Evolutionary conservation across 2,888 invertebrate genomes (phyloP), one percentile per base, ranked within the genome.

Genomic region (Taphrorychus bicolor): DNA sequence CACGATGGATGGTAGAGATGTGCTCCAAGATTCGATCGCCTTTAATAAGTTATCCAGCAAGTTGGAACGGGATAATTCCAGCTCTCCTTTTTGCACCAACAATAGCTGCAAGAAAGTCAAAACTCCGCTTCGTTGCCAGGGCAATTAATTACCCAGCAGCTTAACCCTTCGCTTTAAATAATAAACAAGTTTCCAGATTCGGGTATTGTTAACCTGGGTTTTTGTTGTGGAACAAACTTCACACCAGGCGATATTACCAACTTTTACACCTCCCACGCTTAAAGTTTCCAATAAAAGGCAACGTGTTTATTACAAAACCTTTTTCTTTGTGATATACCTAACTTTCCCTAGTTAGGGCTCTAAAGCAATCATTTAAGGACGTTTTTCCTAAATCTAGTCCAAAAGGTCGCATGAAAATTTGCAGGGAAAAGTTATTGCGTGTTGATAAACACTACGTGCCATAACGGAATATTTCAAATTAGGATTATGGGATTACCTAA

Each of bases 381-480:
- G n/a, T n/a, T n/a, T n/a, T n/a, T n/a, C n/a, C n/a, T n/a, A n/a
- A n/a, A n/a, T n/a, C n/a, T n/a, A n/a, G n/a, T n/a, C n/a, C n/a
- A n/a, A n/a, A n/a, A n/a, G n/a, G n/a, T n/a, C n/a, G n/a, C n/a
- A n/a, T n/a, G n/a, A n/a, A n/a, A n/a, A n/a, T n/a, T n/a, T n/a
- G n/a, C n/a, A 45, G 9, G 45, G 16, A 14, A 45, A 45, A 45
- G 45, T 45, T 23, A 53, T 60, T 64, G 61, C 70, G 59, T 63
- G 65, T 17, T 59, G 59, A 60, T 51, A 69, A 69, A 56, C 57
- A 23, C 54, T 53, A 57, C 57, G 58, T 51, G 59, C 52, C 49
- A 56, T 57, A 65, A 65, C 53, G 57, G 21, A 61, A 68, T 62
- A 62, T 62, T 62, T 62, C 49, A 62, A 54, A 62, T 62, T 48